These are phyloP conservation scores for Oryzaephilus surinamensis DNA, from an alignment of 1,140 invertebrate species.

Conservation along the genomic window DNA sequence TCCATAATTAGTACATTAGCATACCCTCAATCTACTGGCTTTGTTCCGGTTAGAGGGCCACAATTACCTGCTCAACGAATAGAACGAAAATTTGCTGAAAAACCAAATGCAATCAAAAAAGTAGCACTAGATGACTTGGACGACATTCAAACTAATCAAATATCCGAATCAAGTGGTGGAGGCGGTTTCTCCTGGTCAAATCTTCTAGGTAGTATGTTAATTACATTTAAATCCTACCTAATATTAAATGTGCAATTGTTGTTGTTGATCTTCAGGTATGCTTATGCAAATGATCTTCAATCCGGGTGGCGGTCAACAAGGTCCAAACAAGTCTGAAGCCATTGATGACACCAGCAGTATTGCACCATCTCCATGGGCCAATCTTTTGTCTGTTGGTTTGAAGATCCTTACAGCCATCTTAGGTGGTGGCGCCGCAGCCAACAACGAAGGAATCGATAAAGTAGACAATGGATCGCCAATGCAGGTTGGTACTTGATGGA, in stretches of 20 bases:
- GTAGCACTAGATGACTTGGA: slow-evolving; percentile 69
- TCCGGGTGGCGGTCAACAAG: slow-evolving; percentile 44
- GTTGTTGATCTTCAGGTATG: slow-evolving; percentile 46
- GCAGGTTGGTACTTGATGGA: slow-evolving; percentile 49
- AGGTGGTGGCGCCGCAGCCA: slow-evolving; percentile 54
- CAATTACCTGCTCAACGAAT: slow-evolving; percentile 41
- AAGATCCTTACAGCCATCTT: slow-evolving; percentile 74
- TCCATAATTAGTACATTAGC: slow-evolving; percentile 43
- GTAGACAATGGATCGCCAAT: slow-evolving; percentile 76
- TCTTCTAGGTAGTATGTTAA: slow-evolving; percentile 59
- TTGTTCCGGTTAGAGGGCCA: slow-evolving; percentile 35
- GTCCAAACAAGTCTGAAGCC: slow-evolving; percentile 72
- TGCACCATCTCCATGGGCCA: slow-evolving; percentile 73
- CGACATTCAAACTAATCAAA: slow-evolving; percentile 69
- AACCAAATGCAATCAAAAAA: slow-evolving; percentile 79
- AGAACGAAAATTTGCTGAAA: slow-evolving; percentile 72
- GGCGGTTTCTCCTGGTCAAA: slow-evolving; percentile 74
- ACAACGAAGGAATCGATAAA: slow-evolving; percentile 75
- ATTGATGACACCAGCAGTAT: slow-evolving; percentile 51
- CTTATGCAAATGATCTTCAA: slow-evolving; percentile 79
- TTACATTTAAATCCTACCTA: not conserved
- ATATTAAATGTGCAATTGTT: slow-evolving; percentile 8
- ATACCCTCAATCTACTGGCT: slow-evolving; percentile 39
- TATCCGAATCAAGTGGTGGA: slow-evolving; percentile 52
- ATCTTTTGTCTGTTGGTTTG: slow-evolving; percentile 66